Conservation (phyloP, 2,797 vertebrate species). For the Eidolon dupreanum region DNA sequence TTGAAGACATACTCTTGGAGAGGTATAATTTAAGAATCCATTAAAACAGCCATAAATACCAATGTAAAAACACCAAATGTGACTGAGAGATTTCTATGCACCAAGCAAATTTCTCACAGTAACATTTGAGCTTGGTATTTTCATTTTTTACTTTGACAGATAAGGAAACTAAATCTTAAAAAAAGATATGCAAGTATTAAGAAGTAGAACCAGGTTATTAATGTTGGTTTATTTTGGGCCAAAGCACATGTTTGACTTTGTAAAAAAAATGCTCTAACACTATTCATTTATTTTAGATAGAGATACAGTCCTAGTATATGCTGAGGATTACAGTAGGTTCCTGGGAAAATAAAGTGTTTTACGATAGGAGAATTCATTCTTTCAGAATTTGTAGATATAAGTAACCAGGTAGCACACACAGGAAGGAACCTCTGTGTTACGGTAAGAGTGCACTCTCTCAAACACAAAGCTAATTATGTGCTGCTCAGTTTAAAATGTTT, state of each 20-base stretch:
- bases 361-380: neutral
- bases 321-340: neutral
- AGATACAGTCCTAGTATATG: neutral
- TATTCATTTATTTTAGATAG: neutral
- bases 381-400: neutral
- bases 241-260: neutral
- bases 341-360: neutral
- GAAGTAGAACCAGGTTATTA: neutral
- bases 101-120: neutral
- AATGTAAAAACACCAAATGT: neutral
- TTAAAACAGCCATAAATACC: neutral
- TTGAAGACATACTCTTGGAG: neutral
- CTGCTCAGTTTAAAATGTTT: neutral
- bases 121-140: neutral
- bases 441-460: neutral
- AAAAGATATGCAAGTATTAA: neutral
- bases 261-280: neutral
- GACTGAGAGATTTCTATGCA: neutral
- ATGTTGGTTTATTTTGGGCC: neutral
- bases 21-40: neutral
- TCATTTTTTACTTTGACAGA: neutral
- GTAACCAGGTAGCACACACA: neutral
- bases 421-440: neutral
- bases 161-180: neutral
- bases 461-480: neutral